These are phyloP conservation scores for Aplochiton taeniatus DNA, from an alignment of 2,797 vertebrate genomes.

Conservation along the genomic window DNA sequence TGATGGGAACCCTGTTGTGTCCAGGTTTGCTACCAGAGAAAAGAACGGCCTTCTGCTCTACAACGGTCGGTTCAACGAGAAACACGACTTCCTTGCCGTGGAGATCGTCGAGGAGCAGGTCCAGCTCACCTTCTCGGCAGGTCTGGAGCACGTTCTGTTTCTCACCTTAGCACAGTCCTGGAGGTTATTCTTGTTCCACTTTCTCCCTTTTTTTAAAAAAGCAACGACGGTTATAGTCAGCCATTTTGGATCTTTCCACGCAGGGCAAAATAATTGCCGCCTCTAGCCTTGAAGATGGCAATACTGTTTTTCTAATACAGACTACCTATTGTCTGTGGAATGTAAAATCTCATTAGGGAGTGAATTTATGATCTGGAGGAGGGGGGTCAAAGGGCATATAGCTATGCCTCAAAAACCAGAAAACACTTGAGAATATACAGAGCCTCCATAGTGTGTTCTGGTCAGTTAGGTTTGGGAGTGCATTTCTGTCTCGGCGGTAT, in stretches of 20 bases:
- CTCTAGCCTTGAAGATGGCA: background rate
- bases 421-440: background rate
- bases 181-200: too few relatives aligned
- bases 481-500: constrained; percentile 19
- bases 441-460: background rate
- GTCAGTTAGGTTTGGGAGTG: constrained; percentile 12
- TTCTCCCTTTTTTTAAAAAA: too few relatives aligned
- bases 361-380: background rate
- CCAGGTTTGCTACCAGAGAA: constrained; percentile 85
- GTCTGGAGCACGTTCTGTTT: constrained; percentile 55
- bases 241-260: too few relatives aligned
- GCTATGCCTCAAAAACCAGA: constrained; percentile 11
- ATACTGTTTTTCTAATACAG: background rate
- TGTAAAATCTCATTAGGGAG: constrained; percentile 23
- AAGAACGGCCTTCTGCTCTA: constrained; percentile 83
- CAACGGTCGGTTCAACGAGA: constrained; percentile 88
- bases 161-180: background rate
- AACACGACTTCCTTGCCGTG: constrained; percentile 88
- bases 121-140: constrained; percentile 88
- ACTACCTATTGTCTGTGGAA: constrained; percentile 16
- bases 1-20: background rate
- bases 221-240: too few relatives aligned
- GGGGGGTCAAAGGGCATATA: constrained; percentile 9
- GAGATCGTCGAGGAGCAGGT: constrained; percentile 87
- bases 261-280: background rate